phyloP scores from a whole-genome alignment of 2,113 vertebrate genomes.

The Lipotes vexillifer region DNA sequence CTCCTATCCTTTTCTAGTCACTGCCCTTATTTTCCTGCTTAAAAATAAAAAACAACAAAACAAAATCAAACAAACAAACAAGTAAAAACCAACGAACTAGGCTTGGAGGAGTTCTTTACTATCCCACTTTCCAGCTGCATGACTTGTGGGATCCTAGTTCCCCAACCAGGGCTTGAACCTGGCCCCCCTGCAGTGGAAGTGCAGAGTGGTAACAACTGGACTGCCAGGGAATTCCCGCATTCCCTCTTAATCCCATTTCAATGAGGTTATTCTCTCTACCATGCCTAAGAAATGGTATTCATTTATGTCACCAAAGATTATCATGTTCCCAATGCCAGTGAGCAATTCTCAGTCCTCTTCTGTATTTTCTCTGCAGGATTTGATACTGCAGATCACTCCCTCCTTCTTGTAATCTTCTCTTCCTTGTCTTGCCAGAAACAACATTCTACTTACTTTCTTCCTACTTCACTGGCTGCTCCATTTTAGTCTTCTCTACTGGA shows the following conservation, averaged over 20 bases:
- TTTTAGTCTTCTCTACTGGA: not conserved
- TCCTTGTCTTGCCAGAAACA: not conserved
- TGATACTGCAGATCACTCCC: too few species aligned
- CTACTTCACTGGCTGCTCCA: not conserved
- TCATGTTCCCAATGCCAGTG: not conserved
- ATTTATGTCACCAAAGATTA: not conserved
- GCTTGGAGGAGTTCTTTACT: not conserved
- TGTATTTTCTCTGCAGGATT: too few species aligned
- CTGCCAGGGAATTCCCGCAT: not conserved
- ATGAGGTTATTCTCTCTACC: not conserved
- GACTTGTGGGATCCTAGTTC: not conserved
- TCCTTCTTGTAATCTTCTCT: not conserved
- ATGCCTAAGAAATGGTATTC: not conserved
- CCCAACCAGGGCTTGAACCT: not conserved
- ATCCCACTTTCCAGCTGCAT: not conserved
- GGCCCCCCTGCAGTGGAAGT: not conserved
- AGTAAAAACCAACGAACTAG: not conserved
- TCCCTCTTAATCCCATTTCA: not conserved
- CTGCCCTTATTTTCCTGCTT: not conserved
- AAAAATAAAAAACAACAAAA: not conserved
- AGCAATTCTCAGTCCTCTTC: not conserved
- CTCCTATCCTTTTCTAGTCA: not conserved
- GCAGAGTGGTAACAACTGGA: not conserved
- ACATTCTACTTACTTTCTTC: not conserved
- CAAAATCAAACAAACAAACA: not conserved